Base-by-base conservation (phyloP, 2,888 invertebrate species). In the Drosophila kambysellisi region DNA sequence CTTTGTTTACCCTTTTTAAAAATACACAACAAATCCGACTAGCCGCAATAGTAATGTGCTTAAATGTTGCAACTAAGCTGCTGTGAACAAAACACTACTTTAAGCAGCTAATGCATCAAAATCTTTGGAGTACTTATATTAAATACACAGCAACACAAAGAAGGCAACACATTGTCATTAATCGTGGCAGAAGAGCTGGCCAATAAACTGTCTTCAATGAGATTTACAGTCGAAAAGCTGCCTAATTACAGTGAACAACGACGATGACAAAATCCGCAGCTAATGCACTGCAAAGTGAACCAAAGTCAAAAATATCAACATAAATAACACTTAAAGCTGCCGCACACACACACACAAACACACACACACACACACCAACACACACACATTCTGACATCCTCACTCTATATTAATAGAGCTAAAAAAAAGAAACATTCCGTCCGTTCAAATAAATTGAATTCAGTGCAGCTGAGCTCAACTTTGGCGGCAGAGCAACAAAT, bases 291-390 rank as follows among this genome's bases (percentile, higher is more conserved):
- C 83, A 64, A 69, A 79, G 70, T 74, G 51, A 69, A 65, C 59
- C 74, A 80, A 80, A 90, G 88, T 89, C 85, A 90, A 85, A 90
- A 85, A 88, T 90, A 83, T 90, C 86, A 89, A 88, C 88, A 85
- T 85, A 90, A 85, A 85, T 85, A 85, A 88, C 85, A 82, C 87
- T 85, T 85, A 90, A 85, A 73, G 80, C 86, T 70, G 79, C 65
- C 61, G 65, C 58, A 68, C 32, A 50, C 51, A 46, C 35, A 35
- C 30, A 51, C 7, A 25, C 29, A 35, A 43, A 48, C 20, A 29
- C n/a, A n/a, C n/a, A 35, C 15, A 51, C 3, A 15, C 2, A 39
- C 35, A 35, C 32, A 15, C 29, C 25, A 25, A 51, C 3, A 15
- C 2, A 39, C 35, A 35, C 32, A 15, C 29, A 51, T 17, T 25